phyloP scores from a whole-genome alignment of 2,797 vertebrate genomes.

The Melanotaenia parkinsoni region DNA sequence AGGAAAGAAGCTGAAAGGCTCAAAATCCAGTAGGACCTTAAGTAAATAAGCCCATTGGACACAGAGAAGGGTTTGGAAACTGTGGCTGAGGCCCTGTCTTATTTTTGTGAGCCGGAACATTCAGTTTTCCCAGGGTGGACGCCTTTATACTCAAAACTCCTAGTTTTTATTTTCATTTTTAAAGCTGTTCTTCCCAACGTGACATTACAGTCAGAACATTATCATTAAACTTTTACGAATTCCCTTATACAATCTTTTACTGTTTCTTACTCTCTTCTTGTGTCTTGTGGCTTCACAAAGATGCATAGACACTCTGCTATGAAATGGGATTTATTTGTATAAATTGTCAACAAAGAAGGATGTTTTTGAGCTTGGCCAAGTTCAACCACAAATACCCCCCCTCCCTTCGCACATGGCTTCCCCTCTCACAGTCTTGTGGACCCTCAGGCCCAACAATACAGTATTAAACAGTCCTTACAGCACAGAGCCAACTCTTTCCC shows the following conservation, averaged over 20 bases:
- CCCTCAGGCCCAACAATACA: conserved; percentile 72
- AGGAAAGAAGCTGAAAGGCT: conserved; percentile 76
- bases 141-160: conserved; percentile 39
- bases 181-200: conserved; percentile 48
- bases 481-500: conserved; percentile 77
- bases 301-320: conserved; percentile 47
- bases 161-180: conserved; percentile 26
- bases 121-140: conserved; percentile 46
- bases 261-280: conserved; percentile 40
- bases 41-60: conserved; percentile 83
- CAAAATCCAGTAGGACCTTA: conserved; percentile 79
- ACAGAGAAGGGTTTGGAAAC: conserved; percentile 75
- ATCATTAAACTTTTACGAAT: conserved; percentile 71
- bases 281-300: conserved; percentile 31
- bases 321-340: conserved; percentile 77
- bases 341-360: conserved; percentile 49
- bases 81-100: conserved; percentile 70
- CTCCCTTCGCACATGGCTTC: conserved; percentile 28
- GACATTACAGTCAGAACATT: conserved; percentile 50
- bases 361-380: conserved; percentile 37
- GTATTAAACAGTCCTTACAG: conserved; percentile 80
- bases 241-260: conserved; percentile 36
- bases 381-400: conserved; percentile 34
- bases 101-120: conserved; percentile 71
- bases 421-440: conserved; percentile 81